Evolutionary conservation across 2,113 vertebrate species (phyloP).

Genomic region (Mustela nigripes): DNA sequence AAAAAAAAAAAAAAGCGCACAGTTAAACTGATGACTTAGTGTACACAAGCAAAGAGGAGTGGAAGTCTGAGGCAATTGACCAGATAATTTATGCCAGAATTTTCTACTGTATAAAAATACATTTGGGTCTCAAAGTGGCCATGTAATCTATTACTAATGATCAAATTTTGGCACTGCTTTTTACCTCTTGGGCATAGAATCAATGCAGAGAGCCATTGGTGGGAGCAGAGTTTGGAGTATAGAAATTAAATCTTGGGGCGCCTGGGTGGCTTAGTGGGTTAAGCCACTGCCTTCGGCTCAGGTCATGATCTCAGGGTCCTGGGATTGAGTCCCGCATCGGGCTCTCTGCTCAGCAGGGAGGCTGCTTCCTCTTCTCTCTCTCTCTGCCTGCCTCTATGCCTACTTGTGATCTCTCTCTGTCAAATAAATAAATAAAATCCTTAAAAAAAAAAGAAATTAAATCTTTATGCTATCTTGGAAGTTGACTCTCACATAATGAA

Average conservation of each 20-base stretch:
- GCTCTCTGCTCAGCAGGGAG: too few relatives aligned
- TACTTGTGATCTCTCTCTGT: too few relatives aligned
- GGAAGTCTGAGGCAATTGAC: not conserved
- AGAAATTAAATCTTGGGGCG: not conserved
- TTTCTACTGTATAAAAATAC: conserved; percentile 24
- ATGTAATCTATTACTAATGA: not conserved
- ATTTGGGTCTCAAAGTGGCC: not conserved
- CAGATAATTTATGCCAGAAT: not conserved
- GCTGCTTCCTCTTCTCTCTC: too few relatives aligned
- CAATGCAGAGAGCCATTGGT: not conserved
- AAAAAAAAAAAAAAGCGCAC: not conserved
- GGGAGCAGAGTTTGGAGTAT: not conserved
- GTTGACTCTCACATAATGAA: not conserved
- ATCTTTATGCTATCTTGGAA: not conserved
- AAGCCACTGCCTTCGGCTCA: too few relatives aligned
- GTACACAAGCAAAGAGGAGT: not conserved
- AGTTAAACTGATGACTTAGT: not conserved
- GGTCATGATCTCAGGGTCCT: too few relatives aligned
- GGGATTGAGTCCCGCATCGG: too few relatives aligned
- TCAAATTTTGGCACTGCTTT: not conserved
- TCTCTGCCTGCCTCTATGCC: too few relatives aligned
- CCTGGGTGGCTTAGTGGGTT: too few relatives aligned
- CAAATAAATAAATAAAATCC: too few relatives aligned
- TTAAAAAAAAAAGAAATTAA: not conserved
- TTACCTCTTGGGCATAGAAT: not conserved